Percentiles rank a stretch among this genome's conserved stretches.
Conservation (phyloP, 2,888 invertebrate species). For the Hirtodrosophila cameraria region DNA sequence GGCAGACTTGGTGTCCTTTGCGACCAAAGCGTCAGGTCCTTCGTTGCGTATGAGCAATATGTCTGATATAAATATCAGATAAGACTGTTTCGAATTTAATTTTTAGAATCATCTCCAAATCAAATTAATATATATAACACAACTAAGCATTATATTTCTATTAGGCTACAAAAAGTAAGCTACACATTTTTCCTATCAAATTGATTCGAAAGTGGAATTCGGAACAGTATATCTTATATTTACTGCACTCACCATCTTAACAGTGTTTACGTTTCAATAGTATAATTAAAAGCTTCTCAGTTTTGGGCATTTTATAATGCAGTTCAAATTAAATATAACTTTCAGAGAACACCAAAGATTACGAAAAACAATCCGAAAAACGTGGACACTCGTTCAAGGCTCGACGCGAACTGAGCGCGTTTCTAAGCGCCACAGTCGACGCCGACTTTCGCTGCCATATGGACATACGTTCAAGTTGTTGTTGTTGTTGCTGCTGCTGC, state of each 20-base stretch:
- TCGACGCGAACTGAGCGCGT: conserved; percentile 50
- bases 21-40: conserved; percentile 2
- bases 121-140: not conserved
- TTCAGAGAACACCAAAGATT: not conserved
- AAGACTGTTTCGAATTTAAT: too few relatives aligned
- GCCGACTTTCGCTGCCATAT: conserved; percentile 42
- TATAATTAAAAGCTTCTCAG: conserved; percentile 51
- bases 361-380: not conserved
- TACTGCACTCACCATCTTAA: conserved; percentile 35
- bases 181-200: too few relatives aligned
- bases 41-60: conserved; percentile 40
- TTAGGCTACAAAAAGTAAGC: too few relatives aligned
- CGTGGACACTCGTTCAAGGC: conserved; percentile 46
- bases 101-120: too few relatives aligned
- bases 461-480: conserved; percentile 9
- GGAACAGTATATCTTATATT: too few relatives aligned
- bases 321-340: conserved; percentile 5
- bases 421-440: conserved; percentile 5
- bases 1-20: conserved; percentile 50
- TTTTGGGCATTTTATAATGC: conserved; percentile 41
- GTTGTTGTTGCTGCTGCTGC: not conserved
- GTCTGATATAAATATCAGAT: not conserved
- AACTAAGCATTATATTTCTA: too few relatives aligned
- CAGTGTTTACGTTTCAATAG: conserved; percentile 64
- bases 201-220: too few relatives aligned